Conservation (phyloP, 2,888 invertebrate genomes). For the Lobophora halterata region DNA sequence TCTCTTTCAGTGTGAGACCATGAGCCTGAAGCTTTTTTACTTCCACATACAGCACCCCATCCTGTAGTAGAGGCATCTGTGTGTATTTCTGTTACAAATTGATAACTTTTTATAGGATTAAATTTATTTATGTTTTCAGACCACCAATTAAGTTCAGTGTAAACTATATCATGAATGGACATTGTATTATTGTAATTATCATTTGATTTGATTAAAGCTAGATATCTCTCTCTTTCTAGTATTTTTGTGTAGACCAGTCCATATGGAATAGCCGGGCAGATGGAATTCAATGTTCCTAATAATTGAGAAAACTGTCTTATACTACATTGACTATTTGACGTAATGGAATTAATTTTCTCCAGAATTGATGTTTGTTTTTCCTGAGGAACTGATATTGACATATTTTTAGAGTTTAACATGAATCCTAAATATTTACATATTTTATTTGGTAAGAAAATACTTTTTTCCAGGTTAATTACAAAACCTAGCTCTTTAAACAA, state of each 20-base stretch:
- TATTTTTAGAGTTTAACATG: too few species aligned
- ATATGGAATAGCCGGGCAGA: slow-evolving; percentile 40
- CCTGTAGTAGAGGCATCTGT: slow-evolving; percentile 12
- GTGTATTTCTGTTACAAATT: slow-evolving; percentile 3
- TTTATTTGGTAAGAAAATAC: too few species aligned
- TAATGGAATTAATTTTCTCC: too few species aligned
- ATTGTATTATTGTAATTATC: slow-evolving; percentile 8
- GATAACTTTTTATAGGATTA: slow-evolving; percentile 1
- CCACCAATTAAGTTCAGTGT: slow-evolving; percentile 8
- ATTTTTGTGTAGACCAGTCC: slow-evolving; percentile 39
- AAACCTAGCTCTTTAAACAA: too few species aligned
- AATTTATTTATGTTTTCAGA: slow-evolving; percentile 4
- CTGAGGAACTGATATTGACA: too few species aligned
- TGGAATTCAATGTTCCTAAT: too few species aligned
- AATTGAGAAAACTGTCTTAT: too few species aligned
- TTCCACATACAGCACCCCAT: slow-evolving; percentile 2
- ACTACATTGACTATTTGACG: too few species aligned
- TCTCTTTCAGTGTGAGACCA: slow-evolving; percentile 3
- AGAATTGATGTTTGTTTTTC: too few species aligned
- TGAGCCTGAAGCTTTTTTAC: slow-evolving; percentile 3
- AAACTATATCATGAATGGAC: slow-evolving; percentile 1
- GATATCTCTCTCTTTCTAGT: slow-evolving; percentile 29
- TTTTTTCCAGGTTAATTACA: too few species aligned
- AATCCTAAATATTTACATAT: too few species aligned
- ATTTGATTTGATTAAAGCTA: slow-evolving; percentile 8